Evolutionary conservation across 30 jellyfish, hydroid and myxozoan genomes (phyloP).

Genomic region (Turritopsis dohrnii): DNA sequence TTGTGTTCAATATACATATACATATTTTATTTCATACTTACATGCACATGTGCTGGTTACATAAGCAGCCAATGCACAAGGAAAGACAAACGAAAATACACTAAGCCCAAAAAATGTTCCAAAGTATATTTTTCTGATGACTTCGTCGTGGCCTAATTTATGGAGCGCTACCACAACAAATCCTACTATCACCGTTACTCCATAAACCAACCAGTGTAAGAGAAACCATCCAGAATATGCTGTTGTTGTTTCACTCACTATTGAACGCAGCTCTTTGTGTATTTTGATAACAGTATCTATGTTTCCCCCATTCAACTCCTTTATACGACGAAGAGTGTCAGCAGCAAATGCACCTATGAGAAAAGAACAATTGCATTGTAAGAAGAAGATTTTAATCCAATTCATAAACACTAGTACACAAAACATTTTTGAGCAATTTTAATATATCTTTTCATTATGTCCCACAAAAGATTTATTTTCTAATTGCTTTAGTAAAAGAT

Average conservation of each 20-base stretch:
- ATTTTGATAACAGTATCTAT: slow-evolving; percentile 41
- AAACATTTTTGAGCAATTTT: neutral
- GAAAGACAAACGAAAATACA: slow-evolving; percentile 54
- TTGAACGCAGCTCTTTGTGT: slow-evolving; percentile 51
- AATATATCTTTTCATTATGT: neutral
- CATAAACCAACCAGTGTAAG: slow-evolving; percentile 64
- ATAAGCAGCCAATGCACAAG: slow-evolving; percentile 78
- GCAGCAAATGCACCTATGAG: slow-evolving; percentile 53
- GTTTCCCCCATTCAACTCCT: slow-evolving; percentile 14
- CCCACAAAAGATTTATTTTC: no score
- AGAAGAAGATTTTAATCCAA: neutral
- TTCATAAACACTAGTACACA: no score
- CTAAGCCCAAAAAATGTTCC: slow-evolving; percentile 42
- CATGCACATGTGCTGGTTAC: slow-evolving; percentile 65
- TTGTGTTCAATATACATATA: neutral
- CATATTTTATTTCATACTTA: slow-evolving; percentile 23
- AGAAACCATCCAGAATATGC: slow-evolving; percentile 68
- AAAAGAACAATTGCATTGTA: neutral
- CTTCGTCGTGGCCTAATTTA: slow-evolving; percentile 45
- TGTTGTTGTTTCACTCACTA: slow-evolving; percentile 50
- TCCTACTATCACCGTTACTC: slow-evolving; percentile 55
- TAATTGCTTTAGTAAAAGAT: no score
- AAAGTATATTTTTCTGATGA: slow-evolving; percentile 42
- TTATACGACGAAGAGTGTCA: slow-evolving; percentile 46
- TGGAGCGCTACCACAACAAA: slow-evolving; percentile 40